A percentile compares a stretch with the other conserved stretches of the same genome.
Conservation (phyloP, 2,113 vertebrate genomes). For the Larimichthys crocea region DNA sequence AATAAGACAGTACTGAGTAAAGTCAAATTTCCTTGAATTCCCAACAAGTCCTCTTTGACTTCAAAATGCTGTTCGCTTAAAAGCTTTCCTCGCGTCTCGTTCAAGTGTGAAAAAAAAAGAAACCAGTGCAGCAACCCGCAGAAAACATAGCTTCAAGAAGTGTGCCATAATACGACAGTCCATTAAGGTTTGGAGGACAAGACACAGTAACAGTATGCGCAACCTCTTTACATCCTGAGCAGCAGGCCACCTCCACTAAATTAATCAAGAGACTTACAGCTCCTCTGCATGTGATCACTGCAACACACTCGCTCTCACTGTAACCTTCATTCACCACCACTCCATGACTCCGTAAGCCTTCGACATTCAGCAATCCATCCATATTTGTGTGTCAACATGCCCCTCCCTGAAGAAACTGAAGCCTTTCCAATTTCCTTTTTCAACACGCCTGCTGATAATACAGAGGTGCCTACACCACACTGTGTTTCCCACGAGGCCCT, state of each 20-base stretch:
- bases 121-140: constrained; percentile 30
- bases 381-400: neutral
- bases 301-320: neutral
- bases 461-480: neutral
- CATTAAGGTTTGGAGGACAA: neutral
- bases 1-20: too few relatives aligned
- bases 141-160: neutral
- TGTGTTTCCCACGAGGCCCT: neutral
- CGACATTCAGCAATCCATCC: neutral
- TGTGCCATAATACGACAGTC: neutral
- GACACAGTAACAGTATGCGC: neutral
- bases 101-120: constrained; percentile 34
- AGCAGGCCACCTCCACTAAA: neutral
- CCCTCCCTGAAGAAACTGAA: neutral
- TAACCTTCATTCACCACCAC: neutral
- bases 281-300: neutral
- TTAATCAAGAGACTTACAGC: neutral
- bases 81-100: constrained; percentile 33
- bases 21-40: too few relatives aligned
- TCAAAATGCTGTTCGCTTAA: constrained; percentile 50
- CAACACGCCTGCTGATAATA: neutral
- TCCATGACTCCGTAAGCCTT: neutral
- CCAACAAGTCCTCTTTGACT: constrained; percentile 28
- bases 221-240: neutral
- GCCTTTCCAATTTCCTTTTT: neutral